phyloP scores from a whole-genome alignment of 2,797 vertebrate genomes.

The Myotis daubentonii region DNA sequence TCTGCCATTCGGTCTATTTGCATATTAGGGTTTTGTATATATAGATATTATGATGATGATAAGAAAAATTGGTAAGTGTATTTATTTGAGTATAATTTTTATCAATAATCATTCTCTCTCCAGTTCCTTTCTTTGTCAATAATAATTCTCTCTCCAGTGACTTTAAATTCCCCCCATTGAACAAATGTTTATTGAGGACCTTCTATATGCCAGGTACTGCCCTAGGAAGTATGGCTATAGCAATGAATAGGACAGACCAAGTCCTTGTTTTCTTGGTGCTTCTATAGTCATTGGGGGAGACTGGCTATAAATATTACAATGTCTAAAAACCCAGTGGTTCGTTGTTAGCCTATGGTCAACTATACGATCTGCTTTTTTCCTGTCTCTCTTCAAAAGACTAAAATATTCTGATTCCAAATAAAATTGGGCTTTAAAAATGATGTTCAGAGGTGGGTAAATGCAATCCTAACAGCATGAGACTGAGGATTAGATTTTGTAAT shows the following conservation, averaged over 20 bases:
- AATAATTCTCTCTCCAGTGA: background rate
- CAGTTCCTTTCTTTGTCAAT: background rate
- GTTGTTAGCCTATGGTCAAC: background rate
- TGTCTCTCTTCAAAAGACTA: constrained; percentile 32
- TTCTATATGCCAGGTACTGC: background rate
- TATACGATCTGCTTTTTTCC: constrained; percentile 6
- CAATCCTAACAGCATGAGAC: background rate
- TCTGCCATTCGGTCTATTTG: no score
- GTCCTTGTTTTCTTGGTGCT: constrained; percentile 9
- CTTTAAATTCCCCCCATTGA: constrained; percentile 12
- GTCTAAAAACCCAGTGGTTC: constrained; percentile 9
- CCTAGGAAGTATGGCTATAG: background rate
- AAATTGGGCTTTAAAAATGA: constrained; percentile 36
- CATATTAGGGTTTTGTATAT: no score
- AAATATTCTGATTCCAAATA: constrained; percentile 32
- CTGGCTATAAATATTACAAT: background rate
- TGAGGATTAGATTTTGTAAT: background rate
- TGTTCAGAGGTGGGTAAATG: background rate
- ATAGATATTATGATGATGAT: constrained; percentile 21
- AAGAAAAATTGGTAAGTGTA: constrained; percentile 21
- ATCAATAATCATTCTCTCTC: background rate
- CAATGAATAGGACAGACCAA: background rate
- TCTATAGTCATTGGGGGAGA: background rate
- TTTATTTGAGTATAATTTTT: constrained; percentile 20
- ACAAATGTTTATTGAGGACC: background rate